Evolutionary conservation across 2,797 vertebrate genomes (phyloP).

Genomic region (Lutjanus argentimaculatus): DNA sequence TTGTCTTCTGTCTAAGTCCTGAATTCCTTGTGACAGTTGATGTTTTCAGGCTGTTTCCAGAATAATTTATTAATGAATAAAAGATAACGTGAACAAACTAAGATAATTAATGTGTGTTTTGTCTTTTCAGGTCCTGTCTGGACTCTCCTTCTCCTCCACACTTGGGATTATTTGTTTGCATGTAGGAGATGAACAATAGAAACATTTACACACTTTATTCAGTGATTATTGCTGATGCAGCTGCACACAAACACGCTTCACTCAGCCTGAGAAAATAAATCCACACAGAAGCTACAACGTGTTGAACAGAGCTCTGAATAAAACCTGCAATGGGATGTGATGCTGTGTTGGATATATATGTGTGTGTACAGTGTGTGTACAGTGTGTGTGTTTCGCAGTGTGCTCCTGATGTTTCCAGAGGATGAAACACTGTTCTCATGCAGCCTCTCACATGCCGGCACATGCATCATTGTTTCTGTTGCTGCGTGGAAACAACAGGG

Average conservation of each 20-base stretch:
- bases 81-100: not conserved
- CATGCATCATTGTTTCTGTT: not conserved
- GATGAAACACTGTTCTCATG: no score
- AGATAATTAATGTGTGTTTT: not conserved
- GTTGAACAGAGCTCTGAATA: slow-evolving; percentile 29
- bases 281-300: not conserved
- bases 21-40: no score
- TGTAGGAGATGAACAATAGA: slow-evolving; percentile 17
- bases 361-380: not conserved
- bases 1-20: no score
- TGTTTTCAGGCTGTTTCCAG: no score
- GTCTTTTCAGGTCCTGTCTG: slow-evolving; percentile 45
- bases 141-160: slow-evolving; percentile 31
- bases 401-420: no score
- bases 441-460: not conserved
- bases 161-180: slow-evolving; percentile 26
- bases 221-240: not conserved
- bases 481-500: no score
- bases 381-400: not conserved
- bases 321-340: slow-evolving; percentile 8
- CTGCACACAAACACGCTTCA: slow-evolving; percentile 4
- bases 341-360: not conserved
- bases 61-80: not conserved
- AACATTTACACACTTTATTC: not conserved
- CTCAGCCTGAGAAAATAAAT: not conserved